A percentile compares a stretch with the other conserved stretches of the same genome.
These are phyloP conservation scores for Gryllus bimaculatus DNA, from an alignment of 1,140 invertebrate genomes.

Conservation along the genomic window DNA sequence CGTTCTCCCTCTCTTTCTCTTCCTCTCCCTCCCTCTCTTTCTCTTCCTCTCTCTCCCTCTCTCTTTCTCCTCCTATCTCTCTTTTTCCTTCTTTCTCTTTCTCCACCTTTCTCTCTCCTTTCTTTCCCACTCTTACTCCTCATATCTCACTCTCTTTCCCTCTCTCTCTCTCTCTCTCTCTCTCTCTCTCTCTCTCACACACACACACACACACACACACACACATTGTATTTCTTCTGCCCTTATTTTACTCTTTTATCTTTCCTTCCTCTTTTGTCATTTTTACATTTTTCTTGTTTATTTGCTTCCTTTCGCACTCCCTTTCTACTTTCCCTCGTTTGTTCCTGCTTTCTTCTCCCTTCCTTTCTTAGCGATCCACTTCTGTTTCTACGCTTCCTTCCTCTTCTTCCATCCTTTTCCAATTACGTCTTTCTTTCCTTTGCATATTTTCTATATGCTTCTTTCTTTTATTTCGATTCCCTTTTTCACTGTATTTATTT, in stretches of 20 bases:
- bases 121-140: neutral
- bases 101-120: neutral
- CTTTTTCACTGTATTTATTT: neutral
- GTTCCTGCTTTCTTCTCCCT: neutral
- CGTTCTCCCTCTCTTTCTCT: neutral
- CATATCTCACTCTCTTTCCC: neutral
- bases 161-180: neutral
- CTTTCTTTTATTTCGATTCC: neutral
- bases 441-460: neutral
- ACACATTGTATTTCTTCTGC: neutral
- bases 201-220: neutral
- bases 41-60: neutral
- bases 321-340: neutral
- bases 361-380: neutral
- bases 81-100: neutral
- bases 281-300: neutral
- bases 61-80: neutral
- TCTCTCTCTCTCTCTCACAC: neutral
- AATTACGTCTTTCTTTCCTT: neutral
- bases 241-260: neutral
- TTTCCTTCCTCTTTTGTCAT: neutral
- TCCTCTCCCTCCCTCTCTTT: neutral
- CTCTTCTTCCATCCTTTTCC: neutral
- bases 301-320: neutral
- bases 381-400: neutral